Evolutionary conservation across 2,113 vertebrate genomes (phyloP).

Genomic region (Pseudolaguvia tuberculata): DNA sequence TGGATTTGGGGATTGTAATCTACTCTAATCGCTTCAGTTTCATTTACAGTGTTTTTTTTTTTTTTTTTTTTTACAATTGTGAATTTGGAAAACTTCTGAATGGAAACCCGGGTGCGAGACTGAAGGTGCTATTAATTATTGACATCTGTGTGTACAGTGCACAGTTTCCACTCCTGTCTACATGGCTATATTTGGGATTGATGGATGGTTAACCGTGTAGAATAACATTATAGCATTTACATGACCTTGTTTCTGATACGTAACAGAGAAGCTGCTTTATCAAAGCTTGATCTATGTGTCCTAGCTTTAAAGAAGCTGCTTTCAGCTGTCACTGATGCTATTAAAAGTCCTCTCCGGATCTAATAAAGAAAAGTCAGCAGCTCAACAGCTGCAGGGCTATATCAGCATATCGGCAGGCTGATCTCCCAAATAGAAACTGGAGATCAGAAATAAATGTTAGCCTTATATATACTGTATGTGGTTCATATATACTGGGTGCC

Average conservation of each 20-base stretch:
- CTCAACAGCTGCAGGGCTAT: slow-evolving; percentile 14
- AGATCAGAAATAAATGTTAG: not conserved
- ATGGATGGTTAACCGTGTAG: slow-evolving; percentile 12
- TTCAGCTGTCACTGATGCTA: slow-evolving; percentile 25
- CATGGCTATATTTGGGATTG: slow-evolving; percentile 34
- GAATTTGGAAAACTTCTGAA: not conserved
- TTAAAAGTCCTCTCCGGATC: slow-evolving; percentile 25
- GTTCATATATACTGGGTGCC: not conserved
- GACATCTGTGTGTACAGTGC: slow-evolving; percentile 59
- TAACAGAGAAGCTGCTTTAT: not conserved
- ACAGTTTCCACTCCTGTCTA: slow-evolving; percentile 57
- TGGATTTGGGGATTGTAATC: not conserved
- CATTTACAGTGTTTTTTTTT: not conserved
- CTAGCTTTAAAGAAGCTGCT: slow-evolving; percentile 11
- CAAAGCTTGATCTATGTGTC: not conserved
- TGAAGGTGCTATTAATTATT: slow-evolving; percentile 63
- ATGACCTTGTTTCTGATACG: not conserved
- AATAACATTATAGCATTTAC: slow-evolving; percentile 9
- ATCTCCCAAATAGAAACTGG: not conserved
- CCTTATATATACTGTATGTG: not conserved
- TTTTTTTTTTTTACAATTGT: too few species aligned
- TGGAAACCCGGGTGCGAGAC: slow-evolving; percentile 26
- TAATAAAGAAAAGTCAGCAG: slow-evolving; percentile 30
- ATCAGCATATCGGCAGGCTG: not conserved
- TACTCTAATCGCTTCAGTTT: not conserved